Base-by-base conservation (phyloP, 2,113 vertebrate genomes). In the Coreoperca whiteheadi region DNA sequence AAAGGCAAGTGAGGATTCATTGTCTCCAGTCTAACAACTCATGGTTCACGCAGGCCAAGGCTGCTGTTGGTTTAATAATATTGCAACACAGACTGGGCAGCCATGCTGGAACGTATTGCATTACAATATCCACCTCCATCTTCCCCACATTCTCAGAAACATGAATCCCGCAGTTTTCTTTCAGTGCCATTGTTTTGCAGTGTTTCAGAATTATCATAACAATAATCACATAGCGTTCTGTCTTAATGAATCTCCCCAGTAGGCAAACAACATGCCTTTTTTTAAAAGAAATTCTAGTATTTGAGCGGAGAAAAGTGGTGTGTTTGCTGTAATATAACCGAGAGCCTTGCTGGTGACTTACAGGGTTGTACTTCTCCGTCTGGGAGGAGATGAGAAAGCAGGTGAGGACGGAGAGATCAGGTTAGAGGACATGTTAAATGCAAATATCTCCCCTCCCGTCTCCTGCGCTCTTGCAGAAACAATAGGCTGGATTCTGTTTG, bases 401-500 rank as follows among this genome's bases (percentile, higher is more conserved):
- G 41, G 77, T 76, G 0, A 81, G 87, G 74, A 87, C 30, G 32
- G 50, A 73, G 70, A 65, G 79, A 78, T 34, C 76, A 78, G 84
- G 84, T 86, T 82, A 83, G 77, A 86, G 80, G 79, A 88, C 80
- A 74, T 73, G 82, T 86, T 68, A 67, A 89, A 91, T 91, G 85
- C 86, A 91, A 92, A 94, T 89, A 57, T 72, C 23, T 81, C 76
- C 76, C 10, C 67, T 69, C 8, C 39, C 6, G 56, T 81, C 86
- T 82, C 57, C 46, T 30, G 53, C 23, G 23, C 87, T 82, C 68
- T 18, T 68, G 85, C 81, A 78, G 74, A 92, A 79, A 93, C 88
- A 92, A 92, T 85, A 60, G 80, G 57, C 71, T 41, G 64, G 59
- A 66, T 85, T 92, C 82, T 92, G 82, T 88, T 92, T 94, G 91